Conservation (phyloP, 2,797 vertebrate species). For the Liasis olivaceus region DNA sequence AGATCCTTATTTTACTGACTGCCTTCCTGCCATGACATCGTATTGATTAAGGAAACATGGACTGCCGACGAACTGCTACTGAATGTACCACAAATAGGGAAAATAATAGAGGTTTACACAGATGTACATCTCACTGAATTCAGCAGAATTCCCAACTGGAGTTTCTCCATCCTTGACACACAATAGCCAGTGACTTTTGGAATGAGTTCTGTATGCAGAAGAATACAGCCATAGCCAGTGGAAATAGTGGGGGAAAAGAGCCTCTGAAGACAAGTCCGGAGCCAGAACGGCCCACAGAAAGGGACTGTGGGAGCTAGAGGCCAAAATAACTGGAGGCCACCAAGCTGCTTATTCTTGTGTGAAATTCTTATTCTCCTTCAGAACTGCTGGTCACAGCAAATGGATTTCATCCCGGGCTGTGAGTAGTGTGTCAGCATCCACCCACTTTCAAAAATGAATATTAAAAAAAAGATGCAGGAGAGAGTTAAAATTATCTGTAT, state of each 20-base stretch:
- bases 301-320: too few species aligned
- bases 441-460: not conserved
- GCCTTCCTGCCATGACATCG: too few species aligned
- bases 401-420: not conserved
- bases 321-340: not conserved
- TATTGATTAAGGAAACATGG: too few species aligned
- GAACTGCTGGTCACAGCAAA: not conserved
- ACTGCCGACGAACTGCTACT: too few species aligned
- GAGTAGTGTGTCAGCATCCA: not conserved
- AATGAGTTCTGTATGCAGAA: not conserved
- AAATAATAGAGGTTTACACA: not conserved
- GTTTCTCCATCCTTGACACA: not conserved
- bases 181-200: not conserved
- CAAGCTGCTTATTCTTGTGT: not conserved
- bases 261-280: not conserved
- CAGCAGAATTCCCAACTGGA: not conserved
- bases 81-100: not conserved
- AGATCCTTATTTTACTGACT: too few species aligned
- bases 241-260: not conserved
- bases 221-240: not conserved
- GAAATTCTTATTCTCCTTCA: not conserved
- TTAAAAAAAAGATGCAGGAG: not conserved
- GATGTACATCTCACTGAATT: not conserved
- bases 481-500: conserved; percentile 15
- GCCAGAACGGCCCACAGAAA: not conserved